Conservation (phyloP, 2,888 invertebrate genomes). For the Hypomecis atomaria region DNA sequence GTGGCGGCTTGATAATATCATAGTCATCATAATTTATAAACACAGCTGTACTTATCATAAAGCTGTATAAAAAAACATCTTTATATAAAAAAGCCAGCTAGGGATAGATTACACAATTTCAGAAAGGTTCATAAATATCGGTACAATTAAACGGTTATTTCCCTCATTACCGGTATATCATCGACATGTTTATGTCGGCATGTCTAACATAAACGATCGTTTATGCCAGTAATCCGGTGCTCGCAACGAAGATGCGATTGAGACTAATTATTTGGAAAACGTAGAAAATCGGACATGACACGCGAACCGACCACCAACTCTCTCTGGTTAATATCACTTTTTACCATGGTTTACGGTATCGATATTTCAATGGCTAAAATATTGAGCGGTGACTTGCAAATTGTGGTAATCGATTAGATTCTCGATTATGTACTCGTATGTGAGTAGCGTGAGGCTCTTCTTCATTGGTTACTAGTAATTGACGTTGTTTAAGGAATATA, state of each 20-base stretch:
- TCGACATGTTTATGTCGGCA: constrained; percentile 18
- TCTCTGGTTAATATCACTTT: constrained; percentile 48
- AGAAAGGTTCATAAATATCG: neutral
- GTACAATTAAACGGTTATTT: neutral
- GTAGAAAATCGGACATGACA: constrained; percentile 54
- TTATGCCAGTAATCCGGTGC: constrained; percentile 45
- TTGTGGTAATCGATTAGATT: constrained; percentile 19
- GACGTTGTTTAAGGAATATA: neutral
- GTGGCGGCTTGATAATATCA: too few species aligned
- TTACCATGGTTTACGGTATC: constrained; percentile 38
- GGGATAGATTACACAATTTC: too few species aligned
- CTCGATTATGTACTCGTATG: constrained; percentile 14
- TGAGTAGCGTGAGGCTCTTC: constrained; percentile 18
- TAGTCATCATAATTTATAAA: neutral
- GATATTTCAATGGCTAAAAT: constrained; percentile 35
- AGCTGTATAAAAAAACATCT: too few species aligned
- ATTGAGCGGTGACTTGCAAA: constrained; percentile 29
- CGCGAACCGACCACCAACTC: constrained; percentile 44
- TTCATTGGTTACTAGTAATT: constrained; percentile 8
- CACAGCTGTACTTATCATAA: too few species aligned
- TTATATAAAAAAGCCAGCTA: too few species aligned
- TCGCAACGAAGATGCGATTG: constrained; percentile 47
- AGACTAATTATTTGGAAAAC: constrained; percentile 65
- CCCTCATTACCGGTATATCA: neutral
- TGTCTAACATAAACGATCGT: constrained; percentile 37